Evolutionary conservation across 2,888 invertebrate genomes (phyloP), one percentile per base, ranked within the genome.

Genomic region (Tenthredo amoena): DNA sequence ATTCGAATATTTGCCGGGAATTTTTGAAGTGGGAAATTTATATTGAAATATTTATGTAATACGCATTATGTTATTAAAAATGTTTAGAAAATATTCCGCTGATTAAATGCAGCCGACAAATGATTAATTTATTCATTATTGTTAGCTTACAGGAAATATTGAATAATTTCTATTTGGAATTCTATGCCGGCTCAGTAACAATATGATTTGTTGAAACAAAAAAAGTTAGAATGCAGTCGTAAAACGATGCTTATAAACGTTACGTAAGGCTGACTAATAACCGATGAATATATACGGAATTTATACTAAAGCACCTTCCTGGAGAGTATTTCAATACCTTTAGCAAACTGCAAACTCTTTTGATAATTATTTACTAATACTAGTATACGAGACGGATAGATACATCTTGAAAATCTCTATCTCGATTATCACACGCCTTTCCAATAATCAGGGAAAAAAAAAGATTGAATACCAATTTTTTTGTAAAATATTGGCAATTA

Each of bases 101-200:
- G 68, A 31, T 68, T 68, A 6, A 31, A 34, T 18, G 34, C 68
- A 34, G 34, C 31, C 68, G 18, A 31, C 9, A 2, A 68, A 68
- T 68, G 34, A 34, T 68, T 31, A 68, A 34, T 34, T 68, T 34
- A 68, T 68, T 68, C 68, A 68, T 34, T 68, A 68, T 62, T 58
- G 21, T 58, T 26, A 26, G 62, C 62, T 62, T 62, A 12, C 26
- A 26, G 62, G 26, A 62, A 7, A 26, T 62, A 34, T 34, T 34
- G 68, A 68, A 34, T 55, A n/a, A 55, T 68, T 18, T 18, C 34
- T 15, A 68, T 68, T 68, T 18, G 68, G 15, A 68, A 68, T 68
- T 68, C 68, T 68, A 68, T 34, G 34, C 34, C 15, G 34, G 34
- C 15, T 68, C 2, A 15, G 15, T 34, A 68, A 68, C 34, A 68